These are phyloP conservation scores for Enteromius paludinosus DNA, from an alignment of 2,797 vertebrate species.

Conservation along the genomic window DNA sequence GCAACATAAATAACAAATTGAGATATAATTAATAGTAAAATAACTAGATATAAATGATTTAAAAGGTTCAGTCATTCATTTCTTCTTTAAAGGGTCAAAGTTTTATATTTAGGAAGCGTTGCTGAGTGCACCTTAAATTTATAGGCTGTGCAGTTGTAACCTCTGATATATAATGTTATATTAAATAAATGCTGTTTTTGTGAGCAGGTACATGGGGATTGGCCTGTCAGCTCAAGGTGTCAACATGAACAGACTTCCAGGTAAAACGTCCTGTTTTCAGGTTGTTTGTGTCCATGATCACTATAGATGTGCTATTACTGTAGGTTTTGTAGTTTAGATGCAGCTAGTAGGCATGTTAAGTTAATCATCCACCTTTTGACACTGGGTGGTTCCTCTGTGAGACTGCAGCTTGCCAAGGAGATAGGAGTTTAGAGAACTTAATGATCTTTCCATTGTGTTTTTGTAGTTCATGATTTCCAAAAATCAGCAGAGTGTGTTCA, in stretches of 20 bases:
- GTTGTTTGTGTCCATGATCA: background rate
- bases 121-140: background rate
- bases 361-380: slow-evolving; percentile 1
- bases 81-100: background rate
- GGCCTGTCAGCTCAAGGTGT: slow-evolving; percentile 98
- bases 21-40: background rate
- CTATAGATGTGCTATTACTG: background rate
- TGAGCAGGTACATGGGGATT: slow-evolving; percentile 97
- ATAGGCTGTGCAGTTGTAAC: background rate
- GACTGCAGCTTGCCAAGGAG: slow-evolving; percentile 6
- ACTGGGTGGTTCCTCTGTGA: slow-evolving; percentile 53
- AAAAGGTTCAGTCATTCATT: background rate
- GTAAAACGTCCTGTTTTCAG: slow-evolving; percentile 74
- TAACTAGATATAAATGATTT: background rate
- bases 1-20: background rate
- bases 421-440: slow-evolving; percentile 60
- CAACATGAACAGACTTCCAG: slow-evolving; percentile 99
- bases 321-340: slow-evolving; percentile 11
- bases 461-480: background rate
- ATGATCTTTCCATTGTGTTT: background rate
- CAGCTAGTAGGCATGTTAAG: background rate
- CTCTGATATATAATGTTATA: background rate
- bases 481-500: background rate
- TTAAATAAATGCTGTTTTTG: slow-evolving; percentile 23
- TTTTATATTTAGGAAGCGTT: background rate